Evolutionary conservation across 1,140 invertebrate genomes (phyloP), one percentile per base, ranked within the genome.

Genomic region (Calliphora vicina): DNA sequence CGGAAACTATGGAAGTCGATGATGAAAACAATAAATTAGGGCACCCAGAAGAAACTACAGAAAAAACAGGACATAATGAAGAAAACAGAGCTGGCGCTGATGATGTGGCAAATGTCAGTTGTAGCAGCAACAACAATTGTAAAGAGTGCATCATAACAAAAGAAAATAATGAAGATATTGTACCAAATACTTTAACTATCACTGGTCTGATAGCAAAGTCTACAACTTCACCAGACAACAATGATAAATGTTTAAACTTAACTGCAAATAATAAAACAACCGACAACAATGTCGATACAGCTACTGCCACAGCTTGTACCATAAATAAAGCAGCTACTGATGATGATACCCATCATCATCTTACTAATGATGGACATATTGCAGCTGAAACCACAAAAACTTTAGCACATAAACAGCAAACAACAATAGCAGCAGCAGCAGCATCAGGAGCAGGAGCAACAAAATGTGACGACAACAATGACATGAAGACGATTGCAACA

Each of bases 21-120:
- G 86, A 84, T 85, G 86, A 88, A 87, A 86, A 86, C 85, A n/a
- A n/a, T n/a, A 83, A 86, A 86, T 89, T 87, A 85, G 83, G 78
- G 85, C 29, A 29, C 29, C 2, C 2, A 45, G 84, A 87, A 82
- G 67, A 83, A 82, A 84, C 83, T 71, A 85, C 80, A 74, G 85
- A 84, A 85, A 86, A 9, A 23, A 67, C 20, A 67, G 23, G n/a
- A 8, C 20, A n/a, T 23, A 23, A 86, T 83, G 72, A 82, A 81
- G 81, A 29, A 82, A 76, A 86, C 86, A 84, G 84, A 85, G 82
- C 82, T 82, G 82, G 83, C 71, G 78, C 20, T 3, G 57, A 67
- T 23, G 4, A 67, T 9, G 57, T n/a, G 23, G 57, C 13, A 67
- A 67, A 67, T 76, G 35, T 42, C 43, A 45, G 10, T 45, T 45